Conservation (phyloP, 2,797 vertebrate genomes). For the Oceanodroma leucorhoa region DNA sequence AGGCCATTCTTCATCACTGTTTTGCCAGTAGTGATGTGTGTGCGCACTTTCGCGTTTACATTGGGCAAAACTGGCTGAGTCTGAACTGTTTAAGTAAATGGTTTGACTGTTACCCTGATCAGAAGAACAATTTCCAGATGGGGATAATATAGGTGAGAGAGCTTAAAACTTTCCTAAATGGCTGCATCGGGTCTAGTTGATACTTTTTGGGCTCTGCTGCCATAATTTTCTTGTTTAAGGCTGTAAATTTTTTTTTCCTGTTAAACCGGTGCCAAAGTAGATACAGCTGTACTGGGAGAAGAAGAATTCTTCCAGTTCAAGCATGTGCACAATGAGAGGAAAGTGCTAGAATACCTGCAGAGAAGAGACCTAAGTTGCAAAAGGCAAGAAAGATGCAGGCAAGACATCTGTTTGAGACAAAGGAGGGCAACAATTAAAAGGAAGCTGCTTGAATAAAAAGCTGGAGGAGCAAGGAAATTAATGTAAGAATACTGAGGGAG, state of each 20-base stretch:
- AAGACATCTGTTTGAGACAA: background rate
- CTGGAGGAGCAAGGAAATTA: background rate
- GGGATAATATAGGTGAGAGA: background rate
- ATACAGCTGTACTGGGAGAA: background rate
- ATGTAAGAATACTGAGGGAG: background rate
- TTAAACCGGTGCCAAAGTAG: background rate
- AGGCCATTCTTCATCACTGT: rapidly evolving
- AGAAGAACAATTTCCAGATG: background rate
- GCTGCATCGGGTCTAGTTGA: background rate
- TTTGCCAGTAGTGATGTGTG: background rate
- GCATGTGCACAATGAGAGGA: background rate
- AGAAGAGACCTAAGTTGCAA: background rate
- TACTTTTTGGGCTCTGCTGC: background rate
- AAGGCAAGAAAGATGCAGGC: background rate
- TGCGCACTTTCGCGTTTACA: rapidly evolving
- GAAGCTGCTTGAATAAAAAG: background rate
- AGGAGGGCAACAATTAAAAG: background rate
- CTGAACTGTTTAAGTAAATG: background rate
- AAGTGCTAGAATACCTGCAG: background rate
- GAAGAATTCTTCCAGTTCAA: background rate
- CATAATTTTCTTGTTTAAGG: rapidly evolving
- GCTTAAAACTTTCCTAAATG: background rate
- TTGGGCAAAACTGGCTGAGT: background rate
- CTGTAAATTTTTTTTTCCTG: background rate
- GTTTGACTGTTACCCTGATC: background rate